Evolutionary conservation across 2,888 invertebrate genomes (phyloP).

Genomic region (Charanyca ferruginea): DNA sequence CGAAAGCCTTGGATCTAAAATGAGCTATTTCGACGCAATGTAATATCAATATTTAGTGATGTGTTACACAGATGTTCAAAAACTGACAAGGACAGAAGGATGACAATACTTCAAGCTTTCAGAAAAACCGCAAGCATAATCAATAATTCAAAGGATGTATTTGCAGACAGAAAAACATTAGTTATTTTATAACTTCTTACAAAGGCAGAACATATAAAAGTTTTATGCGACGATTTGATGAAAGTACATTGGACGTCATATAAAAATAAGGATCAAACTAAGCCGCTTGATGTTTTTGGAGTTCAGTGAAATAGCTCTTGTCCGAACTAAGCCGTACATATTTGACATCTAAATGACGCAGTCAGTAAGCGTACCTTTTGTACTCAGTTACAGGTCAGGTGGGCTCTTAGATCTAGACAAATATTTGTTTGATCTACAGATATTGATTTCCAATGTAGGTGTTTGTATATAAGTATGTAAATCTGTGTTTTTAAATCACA

Average conservation of each 20-base stretch:
- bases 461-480: slow-evolving; percentile 1
- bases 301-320: slow-evolving; percentile 33
- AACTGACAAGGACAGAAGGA: not conserved
- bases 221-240: slow-evolving; percentile 15
- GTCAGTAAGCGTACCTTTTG: slow-evolving; percentile 26
- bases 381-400: slow-evolving; percentile 27
- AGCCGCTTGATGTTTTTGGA: slow-evolving; percentile 49
- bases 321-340: slow-evolving; percentile 45
- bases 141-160: slow-evolving; percentile 4
- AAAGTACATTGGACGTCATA: slow-evolving; percentile 7
- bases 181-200: slow-evolving; percentile 9
- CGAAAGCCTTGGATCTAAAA: slow-evolving; percentile 64
- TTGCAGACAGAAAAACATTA: slow-evolving; percentile 9
- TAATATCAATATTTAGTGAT: slow-evolving; percentile 17
- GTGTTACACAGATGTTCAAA: not conserved
- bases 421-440: slow-evolving; percentile 41
- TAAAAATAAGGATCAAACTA: slow-evolving; percentile 39
- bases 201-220: slow-evolving; percentile 12
- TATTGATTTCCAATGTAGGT: slow-evolving; percentile 24
- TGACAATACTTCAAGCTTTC: not conserved
- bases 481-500: too few relatives aligned
- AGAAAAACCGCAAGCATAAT: not conserved
- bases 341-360: slow-evolving; percentile 47
- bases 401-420: slow-evolving; percentile 35
- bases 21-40: slow-evolving; percentile 19